phyloP scores from a whole-genome alignment of 2,797 vertebrate genomes.

The Telmatherina bonti region DNA sequence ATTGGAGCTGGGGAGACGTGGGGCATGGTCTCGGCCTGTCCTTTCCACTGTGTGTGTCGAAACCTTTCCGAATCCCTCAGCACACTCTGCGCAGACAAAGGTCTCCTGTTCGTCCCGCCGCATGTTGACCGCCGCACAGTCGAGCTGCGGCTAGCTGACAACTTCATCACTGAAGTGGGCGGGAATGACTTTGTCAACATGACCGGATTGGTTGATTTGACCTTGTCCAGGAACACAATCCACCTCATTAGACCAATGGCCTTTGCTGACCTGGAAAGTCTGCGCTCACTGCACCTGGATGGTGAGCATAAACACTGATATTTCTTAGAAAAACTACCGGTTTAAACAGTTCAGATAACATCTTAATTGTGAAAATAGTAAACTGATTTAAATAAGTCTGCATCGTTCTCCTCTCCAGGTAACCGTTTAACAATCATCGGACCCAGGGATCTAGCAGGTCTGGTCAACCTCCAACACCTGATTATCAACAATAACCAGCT shows the following conservation, averaged over 20 bases:
- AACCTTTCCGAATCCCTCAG: conserved; percentile 94
- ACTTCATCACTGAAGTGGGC: conserved; percentile 91
- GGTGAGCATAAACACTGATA: conserved; percentile 53
- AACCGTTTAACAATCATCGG: conserved; percentile 88
- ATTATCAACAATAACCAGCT: conserved; percentile 95
- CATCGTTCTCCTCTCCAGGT: conserved; percentile 50
- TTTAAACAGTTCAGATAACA: background rate
- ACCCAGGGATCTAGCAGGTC: conserved; percentile 87
- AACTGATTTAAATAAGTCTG: background rate
- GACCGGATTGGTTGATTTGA: conserved; percentile 91
- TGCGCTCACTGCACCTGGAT: conserved; percentile 92
- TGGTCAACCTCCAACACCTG: conserved; percentile 92
- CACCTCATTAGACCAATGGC: conserved; percentile 87
- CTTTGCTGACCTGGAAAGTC: conserved; percentile 91
- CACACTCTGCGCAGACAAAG: conserved; percentile 94
- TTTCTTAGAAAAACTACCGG: background rate
- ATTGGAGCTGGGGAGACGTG: conserved; percentile 86
- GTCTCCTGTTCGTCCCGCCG: conserved; percentile 91
- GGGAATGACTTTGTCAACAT: conserved; percentile 92
- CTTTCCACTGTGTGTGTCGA: conserved; percentile 93
- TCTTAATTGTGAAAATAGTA: background rate
- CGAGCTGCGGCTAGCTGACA: conserved; percentile 92
- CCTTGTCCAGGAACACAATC: conserved; percentile 92
- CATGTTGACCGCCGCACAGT: conserved; percentile 94
- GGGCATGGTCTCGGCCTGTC: conserved; percentile 88